These are phyloP conservation scores for Myripristis jacobus DNA, from an alignment of 2,797 vertebrate genomes.

Conservation along the genomic window DNA sequence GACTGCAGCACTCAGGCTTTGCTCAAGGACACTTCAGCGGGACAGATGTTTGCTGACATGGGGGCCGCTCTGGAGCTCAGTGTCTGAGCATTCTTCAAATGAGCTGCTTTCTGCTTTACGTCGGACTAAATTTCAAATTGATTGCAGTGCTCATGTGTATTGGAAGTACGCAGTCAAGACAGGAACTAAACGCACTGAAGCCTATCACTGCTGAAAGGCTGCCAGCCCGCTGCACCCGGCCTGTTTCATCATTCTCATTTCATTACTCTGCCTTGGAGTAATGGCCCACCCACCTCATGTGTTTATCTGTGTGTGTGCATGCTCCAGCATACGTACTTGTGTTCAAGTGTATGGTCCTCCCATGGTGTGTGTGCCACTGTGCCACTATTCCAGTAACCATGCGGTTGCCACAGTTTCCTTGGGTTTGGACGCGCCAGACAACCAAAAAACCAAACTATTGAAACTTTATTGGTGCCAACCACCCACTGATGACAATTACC, in stretches of 20 bases:
- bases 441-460: slow-evolving; percentile 72
- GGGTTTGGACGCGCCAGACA: slow-evolving; percentile 62
- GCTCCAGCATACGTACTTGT: neutral
- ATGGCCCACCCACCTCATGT: slow-evolving; percentile 5
- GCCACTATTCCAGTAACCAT: slow-evolving; percentile 60
- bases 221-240: neutral
- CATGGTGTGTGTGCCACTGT: slow-evolving; percentile 11
- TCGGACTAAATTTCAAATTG: neutral
- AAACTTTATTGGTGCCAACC: slow-evolving; percentile 77
- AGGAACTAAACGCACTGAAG: slow-evolving; percentile 1
- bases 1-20: too few relatives aligned
- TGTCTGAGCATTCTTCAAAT: neutral
- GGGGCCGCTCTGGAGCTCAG: neutral
- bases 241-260: slow-evolving; percentile 21
- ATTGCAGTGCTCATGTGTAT: neutral
- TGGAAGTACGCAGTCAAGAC: neutral
- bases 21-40: too few relatives aligned
- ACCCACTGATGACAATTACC: slow-evolving; percentile 77
- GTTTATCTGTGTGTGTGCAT: slow-evolving; percentile 2
- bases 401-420: slow-evolving; percentile 66
- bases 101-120: neutral
- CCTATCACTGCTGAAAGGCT: neutral
- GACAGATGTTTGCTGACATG: too few relatives aligned
- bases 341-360: neutral
- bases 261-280: neutral